Base-by-base conservation (phyloP, 2,113 vertebrate species). In the Myocastor coypus region DNA sequence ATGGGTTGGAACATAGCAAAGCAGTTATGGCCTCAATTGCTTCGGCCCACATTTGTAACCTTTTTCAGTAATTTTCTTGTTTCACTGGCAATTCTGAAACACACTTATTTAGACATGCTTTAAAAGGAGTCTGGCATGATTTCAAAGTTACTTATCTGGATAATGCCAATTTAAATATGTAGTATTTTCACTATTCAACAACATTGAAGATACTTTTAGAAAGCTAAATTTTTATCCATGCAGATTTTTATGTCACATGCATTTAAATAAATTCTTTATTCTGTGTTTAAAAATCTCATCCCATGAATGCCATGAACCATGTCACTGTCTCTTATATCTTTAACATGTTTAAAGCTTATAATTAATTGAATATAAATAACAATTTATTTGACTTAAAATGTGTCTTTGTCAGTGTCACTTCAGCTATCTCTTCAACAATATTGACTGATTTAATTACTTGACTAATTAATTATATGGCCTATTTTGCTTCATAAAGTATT, bases 341-440 rank as follows among this genome's bases (percentile, higher is more conserved):
- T 95, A 97, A 87, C 64, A 85, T 52, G 86, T 94, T 91, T 94
- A 94, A 94, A 85, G 55, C 13, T 55, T 68, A 55, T 84, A 88
- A 97, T 96, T 95, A 87, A 87, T 92, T 93, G 34, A 90, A 93
- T 92, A 96, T 73, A 87, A 96, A 94, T 91, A 95, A 52, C 32
- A 92, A 69, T 82, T 82, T 13, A 75, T 97, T 93, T 59, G 78
- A 94, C 37, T 89, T 95, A 92, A 93, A 50, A 28, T 77, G 81
- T 34, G 2, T 87, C 80, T 93, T 85, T 89, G 20, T 96, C 83
- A 97, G 24, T 82, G 59, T 87, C 77, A 91, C 16, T 91, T 94
- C 57, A 95, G 63, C 89, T 91, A 94, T 91, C 69, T 91, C 63
- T 96, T 92, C 95, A 87, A 93, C 26, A 95, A 93, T 95, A 93